Conservation (phyloP, 2,113 vertebrate species). For the Muntiacus reevesi region DNA sequence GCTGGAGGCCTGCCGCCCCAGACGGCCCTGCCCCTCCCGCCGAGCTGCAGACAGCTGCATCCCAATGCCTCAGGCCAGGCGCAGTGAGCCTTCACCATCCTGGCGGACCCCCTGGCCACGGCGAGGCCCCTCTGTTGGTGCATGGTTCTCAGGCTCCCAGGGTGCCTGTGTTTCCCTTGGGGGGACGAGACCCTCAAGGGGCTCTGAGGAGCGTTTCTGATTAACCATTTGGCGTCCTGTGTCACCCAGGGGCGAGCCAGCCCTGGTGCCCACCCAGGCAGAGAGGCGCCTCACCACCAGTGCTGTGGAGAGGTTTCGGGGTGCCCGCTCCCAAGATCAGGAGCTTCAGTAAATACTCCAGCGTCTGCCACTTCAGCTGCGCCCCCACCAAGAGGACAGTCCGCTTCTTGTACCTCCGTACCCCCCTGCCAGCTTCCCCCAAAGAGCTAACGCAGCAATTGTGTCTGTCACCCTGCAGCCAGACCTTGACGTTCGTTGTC, state of each 20-base stretch:
- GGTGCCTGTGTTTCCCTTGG: fast-evolving
- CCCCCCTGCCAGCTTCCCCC: neutral
- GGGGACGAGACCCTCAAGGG: fast-evolving
- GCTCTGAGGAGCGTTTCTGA: neutral
- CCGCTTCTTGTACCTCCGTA: fast-evolving
- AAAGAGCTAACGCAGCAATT: fast-evolving
- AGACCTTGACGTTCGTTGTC: fast-evolving
- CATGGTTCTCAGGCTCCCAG: fast-evolving
- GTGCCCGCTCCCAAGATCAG: fast-evolving
- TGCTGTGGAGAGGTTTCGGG: fast-evolving
- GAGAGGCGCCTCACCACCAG: neutral
- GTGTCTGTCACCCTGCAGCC: neutral
- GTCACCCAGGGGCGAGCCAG: neutral
- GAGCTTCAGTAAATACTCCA: fast-evolving
- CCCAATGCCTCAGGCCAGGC: neutral
- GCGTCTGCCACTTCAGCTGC: neutral
- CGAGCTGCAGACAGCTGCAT: fast-evolving
- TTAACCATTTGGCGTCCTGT: fast-evolving
- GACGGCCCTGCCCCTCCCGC: fast-evolving
- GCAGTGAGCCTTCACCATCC: fast-evolving
- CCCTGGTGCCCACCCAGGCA: fast-evolving
- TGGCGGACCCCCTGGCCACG: fast-evolving
- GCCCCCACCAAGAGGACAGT: fast-evolving
- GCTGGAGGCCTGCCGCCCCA: fast-evolving
- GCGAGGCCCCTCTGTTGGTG: fast-evolving